Conservation (phyloP, 2,888 invertebrate species). For the Tholera decimalis region DNA sequence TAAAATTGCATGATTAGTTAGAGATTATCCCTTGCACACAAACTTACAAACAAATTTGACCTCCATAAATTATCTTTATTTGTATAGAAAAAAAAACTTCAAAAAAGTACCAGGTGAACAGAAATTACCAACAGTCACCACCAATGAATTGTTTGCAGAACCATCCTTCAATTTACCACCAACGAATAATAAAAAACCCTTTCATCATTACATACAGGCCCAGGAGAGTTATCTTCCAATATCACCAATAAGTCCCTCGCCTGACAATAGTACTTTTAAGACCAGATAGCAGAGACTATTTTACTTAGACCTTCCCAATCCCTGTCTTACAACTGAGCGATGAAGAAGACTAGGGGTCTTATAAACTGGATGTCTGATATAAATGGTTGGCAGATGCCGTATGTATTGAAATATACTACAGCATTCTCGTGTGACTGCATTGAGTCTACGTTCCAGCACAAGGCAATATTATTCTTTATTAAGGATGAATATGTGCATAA, state of each 20-base stretch:
- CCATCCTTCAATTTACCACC: constrained; percentile 29
- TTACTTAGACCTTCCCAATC: constrained; percentile 35
- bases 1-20: too few relatives aligned
- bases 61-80: too few relatives aligned
- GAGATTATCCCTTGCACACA: too few relatives aligned
- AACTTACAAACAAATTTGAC: too few relatives aligned
- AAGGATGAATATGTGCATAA: constrained; percentile 39
- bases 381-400: constrained; percentile 73
- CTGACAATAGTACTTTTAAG: constrained; percentile 60
- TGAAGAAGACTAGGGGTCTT: constrained; percentile 43
- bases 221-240: constrained; percentile 71
- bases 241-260: constrained; percentile 74
- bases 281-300: constrained; percentile 54
- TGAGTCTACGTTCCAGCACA: constrained; percentile 58
- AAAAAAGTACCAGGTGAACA: constrained; percentile 39
- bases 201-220: constrained; percentile 60
- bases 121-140: constrained; percentile 18
- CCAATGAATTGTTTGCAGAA: constrained; percentile 28
- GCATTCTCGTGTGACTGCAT: constrained; percentile 70
- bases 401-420: constrained; percentile 76
- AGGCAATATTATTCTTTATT: constrained; percentile 52
- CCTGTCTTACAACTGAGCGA: constrained; percentile 23
- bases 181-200: constrained; percentile 38
- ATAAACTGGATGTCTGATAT: constrained; percentile 67
- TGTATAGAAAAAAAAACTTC: too few relatives aligned